Evolutionary conservation across 1,140 invertebrate genomes (phyloP).

Genomic region (Ylistrum balloti): DNA sequence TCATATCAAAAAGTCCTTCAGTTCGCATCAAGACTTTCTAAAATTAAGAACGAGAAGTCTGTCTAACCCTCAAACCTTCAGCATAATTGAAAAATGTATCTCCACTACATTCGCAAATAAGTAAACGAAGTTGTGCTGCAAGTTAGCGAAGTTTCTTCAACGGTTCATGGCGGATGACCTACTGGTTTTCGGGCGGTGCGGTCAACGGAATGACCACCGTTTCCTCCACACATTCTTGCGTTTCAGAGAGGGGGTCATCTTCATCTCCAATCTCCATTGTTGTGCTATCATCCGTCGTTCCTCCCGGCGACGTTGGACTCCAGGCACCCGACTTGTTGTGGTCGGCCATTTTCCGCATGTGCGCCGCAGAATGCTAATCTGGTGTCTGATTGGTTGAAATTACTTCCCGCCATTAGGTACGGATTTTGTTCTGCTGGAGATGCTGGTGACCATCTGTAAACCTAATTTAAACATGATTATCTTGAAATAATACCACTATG

Average conservation of each 20-base stretch:
- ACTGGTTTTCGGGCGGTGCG: constrained; percentile 59
- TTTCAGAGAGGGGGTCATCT: constrained; percentile 61
- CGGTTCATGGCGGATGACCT: constrained; percentile 42
- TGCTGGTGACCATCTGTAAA: too few relatives aligned
- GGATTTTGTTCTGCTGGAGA: not conserved
- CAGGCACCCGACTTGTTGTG: constrained; percentile 57
- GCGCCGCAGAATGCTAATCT: constrained; percentile 54
- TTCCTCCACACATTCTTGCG: constrained; percentile 58
- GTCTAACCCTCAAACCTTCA: not conserved
- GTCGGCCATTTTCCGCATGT: constrained; percentile 63
- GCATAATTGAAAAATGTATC: not conserved
- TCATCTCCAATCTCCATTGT: constrained; percentile 55
- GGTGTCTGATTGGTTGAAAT: constrained; percentile 58
- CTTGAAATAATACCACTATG: too few relatives aligned
- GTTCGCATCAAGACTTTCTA: not conserved
- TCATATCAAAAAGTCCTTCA: not conserved
- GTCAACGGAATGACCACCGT: constrained; percentile 57
- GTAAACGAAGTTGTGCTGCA: not conserved
- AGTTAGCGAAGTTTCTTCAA: not conserved
- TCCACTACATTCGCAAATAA: not conserved
- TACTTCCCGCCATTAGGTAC: constrained; percentile 59
- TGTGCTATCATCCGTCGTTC: constrained; percentile 47
- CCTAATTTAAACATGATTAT: too few relatives aligned
- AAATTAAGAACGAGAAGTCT: too few relatives aligned
- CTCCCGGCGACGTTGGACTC: constrained; percentile 44